Evolutionary conservation across 1,140 invertebrate genomes (phyloP), one percentile per base, ranked within the genome.

Genomic region (fruit fly (Drosophila melanogaster)): DNA sequence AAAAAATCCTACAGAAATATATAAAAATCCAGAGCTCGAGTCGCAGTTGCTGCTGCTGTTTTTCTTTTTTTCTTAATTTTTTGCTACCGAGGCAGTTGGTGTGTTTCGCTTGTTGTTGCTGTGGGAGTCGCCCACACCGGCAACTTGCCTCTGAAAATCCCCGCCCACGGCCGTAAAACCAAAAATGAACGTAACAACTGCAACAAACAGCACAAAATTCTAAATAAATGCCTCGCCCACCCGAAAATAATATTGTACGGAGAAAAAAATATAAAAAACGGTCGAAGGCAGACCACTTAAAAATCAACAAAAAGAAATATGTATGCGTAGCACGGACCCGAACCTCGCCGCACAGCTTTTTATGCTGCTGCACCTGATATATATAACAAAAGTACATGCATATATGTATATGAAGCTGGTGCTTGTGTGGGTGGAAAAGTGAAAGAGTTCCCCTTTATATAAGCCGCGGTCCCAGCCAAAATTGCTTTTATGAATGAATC

Each of bases 401-500:
- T 14, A 33, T 26, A 3, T 10, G 6, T 17, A 17, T 50, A 15
- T n/a, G 8, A 14, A 49, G n/a, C 4, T 49, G 15, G 24, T 24
- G 19, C n/a, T 53, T 71, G 46, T 30, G 44, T 62, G 67, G 43
- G 19, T 74, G 70, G 59, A 62, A 62, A 83, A 78, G 70, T 69
- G 65, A 85, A 85, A 85, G 59, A 77, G 74, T 71, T 65, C 67
- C 51, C 22, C 62, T 77, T 77, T 85, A 84, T 41, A 69, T 67
- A 77, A 80, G 72, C 81, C 53, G 71, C 37, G 46, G 35, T 41
- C 30, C 19, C 33, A 55, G 47, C 60, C 67, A 54, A 83, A 75
- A 55, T 70, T 49, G 55, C 50, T 86, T 81, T 85, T 87, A 87
- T 85, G 81, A 85, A 85, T 85, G 81, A 84, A 84, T 51, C 72